Base-by-base conservation (phyloP, 2,797 vertebrate species). In the Chrosomus eos region DNA sequence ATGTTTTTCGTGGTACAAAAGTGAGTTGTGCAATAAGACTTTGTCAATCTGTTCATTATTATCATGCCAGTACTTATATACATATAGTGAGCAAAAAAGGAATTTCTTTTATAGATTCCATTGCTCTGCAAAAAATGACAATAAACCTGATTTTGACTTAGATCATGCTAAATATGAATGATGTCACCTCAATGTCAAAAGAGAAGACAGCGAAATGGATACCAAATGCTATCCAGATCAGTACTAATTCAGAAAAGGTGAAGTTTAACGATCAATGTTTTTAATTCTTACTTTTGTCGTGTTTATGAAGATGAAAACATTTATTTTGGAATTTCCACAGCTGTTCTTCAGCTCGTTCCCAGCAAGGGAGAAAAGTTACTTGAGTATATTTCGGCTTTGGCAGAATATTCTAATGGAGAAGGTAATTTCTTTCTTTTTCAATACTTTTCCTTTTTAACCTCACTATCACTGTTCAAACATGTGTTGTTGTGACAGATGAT, bases 181-280 rank as follows among this genome's bases (percentile, higher is more conserved):
- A 97, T 78, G 94, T 99, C 89, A 94, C 88, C 13, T 90, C 94
- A 71, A 94, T 99, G 93, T 96, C 95, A 71, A 97, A 96, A 91
- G 98, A 98, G 91, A 99, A 99, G 92, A 99, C 96, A 0, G 98
- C 97, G 80, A 95, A 95, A 23, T 94, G 97, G 82, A 98, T 99
- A 89, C 98, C 97, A 89, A 98, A 99, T 53, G 97, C 98, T 88
- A 98, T 99, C 91, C 97, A 98, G 94, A 94, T 99, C 88, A 91
- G 91, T 91, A 96, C 96, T 0, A 91, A 91, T 67, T 90, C 94
- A 38, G 97, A 99, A 68, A 99, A 98, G 97, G 97, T 99, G 76
- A 36, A 71, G 21, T 19, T 51, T 19, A 67, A 16, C 16, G 1
- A 18, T 38, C 51, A 58, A 18, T 3, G 3, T 14, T n/a, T 58